Percentiles rank a stretch among this genome's conserved stretches.
Evolutionary conservation across 2,888 invertebrate species (phyloP).

Genomic region (Drosophila meridiana): DNA sequence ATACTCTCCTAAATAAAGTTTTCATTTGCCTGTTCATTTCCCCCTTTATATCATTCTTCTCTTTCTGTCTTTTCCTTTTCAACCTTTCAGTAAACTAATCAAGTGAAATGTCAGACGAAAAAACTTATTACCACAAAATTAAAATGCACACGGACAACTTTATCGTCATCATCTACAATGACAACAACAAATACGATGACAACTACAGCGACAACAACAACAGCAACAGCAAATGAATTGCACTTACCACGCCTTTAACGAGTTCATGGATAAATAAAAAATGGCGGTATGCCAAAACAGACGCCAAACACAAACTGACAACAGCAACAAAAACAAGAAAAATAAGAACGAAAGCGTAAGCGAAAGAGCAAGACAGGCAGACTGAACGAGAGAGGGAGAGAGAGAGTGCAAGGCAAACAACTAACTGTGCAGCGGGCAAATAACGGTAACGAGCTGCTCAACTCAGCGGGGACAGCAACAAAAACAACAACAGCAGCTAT

Average conservation of each 20-base stretch:
- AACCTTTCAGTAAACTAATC: constrained; percentile 24
- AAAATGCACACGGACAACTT: constrained; percentile 54
- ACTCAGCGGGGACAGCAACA: constrained; percentile 38
- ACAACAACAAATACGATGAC: constrained; percentile 18
- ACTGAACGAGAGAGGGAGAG: neutral
- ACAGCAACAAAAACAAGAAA: constrained; percentile 21
- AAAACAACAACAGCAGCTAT: constrained; percentile 33
- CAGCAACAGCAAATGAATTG: constrained; percentile 38
- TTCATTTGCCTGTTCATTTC: neutral
- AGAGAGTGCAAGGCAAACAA: constrained; percentile 11
- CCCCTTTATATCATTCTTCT: neutral
- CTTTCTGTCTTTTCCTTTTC: neutral
- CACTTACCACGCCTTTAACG: constrained; percentile 68
- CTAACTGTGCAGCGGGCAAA: constrained; percentile 34
- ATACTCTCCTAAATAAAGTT: neutral
- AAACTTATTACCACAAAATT: constrained; percentile 39
- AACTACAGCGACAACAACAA: constrained; percentile 14
- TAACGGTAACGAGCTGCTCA: constrained; percentile 44
- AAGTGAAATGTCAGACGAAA: constrained; percentile 25
- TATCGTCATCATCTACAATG: constrained; percentile 35
- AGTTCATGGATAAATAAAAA: constrained; percentile 73
- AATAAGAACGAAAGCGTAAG: constrained; percentile 6
- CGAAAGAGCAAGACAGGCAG: neutral
- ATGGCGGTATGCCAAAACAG: constrained; percentile 79
- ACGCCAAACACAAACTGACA: constrained; percentile 42